phyloP scores from a whole-genome alignment of 2,797 vertebrate genomes.

The Sorex maritimensis region DNA sequence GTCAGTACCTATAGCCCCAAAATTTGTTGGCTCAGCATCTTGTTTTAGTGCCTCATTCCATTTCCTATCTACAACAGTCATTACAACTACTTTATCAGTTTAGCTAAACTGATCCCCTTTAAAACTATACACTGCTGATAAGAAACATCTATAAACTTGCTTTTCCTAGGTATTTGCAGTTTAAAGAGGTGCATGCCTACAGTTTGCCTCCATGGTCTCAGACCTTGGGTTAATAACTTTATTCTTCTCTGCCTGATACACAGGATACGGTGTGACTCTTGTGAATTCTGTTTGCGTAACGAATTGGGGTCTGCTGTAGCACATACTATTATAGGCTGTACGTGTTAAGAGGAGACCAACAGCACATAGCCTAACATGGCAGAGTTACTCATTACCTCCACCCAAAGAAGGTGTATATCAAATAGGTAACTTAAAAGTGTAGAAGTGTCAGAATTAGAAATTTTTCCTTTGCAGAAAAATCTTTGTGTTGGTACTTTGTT shows the following conservation, averaged over 20 bases:
- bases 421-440: not conserved
- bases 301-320: too few relatives aligned
- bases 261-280: not conserved
- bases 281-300: not conserved
- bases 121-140: not conserved
- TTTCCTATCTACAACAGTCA: not conserved
- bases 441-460: not conserved
- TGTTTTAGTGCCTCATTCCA: not conserved
- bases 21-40: not conserved
- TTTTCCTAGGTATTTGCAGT: not conserved
- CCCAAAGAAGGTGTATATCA: not conserved
- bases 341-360: too few relatives aligned
- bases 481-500: not conserved
- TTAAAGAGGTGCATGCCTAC: not conserved
- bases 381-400: too few relatives aligned
- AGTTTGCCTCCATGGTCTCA: not conserved
- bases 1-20: not conserved
- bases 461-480: not conserved
- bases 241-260: not conserved
- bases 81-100: not conserved
- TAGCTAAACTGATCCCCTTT: not conserved
- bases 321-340: too few relatives aligned
- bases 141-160: not conserved
- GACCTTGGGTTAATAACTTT: not conserved
- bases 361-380: too few relatives aligned